Conservation (phyloP, 1,140 invertebrate species). For the Argopecten irradians region DNA sequence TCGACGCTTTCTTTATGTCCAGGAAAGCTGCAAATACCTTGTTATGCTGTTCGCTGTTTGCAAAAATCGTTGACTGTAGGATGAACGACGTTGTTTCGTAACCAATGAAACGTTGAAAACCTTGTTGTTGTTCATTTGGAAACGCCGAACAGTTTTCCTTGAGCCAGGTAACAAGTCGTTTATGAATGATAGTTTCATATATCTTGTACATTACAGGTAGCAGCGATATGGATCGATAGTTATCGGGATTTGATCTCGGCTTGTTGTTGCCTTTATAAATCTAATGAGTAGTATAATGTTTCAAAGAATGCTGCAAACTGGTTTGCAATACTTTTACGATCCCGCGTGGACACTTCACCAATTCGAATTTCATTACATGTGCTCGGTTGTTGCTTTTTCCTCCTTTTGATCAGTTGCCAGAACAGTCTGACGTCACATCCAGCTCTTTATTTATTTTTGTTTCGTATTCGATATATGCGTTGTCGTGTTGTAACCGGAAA, state of each 20-base stretch:
- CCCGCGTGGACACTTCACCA: not conserved
- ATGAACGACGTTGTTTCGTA: slow-evolving; percentile 33
- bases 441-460: not conserved
- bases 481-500: not conserved
- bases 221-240: not conserved
- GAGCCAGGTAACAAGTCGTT: not conserved
- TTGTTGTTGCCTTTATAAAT: slow-evolving; percentile 24
- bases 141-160: not conserved
- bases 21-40: slow-evolving; percentile 18
- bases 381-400: not conserved
- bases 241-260: slow-evolving; percentile 12
- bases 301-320: not conserved
- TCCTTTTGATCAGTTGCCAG: not conserved
- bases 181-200: not conserved
- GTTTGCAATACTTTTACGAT: not conserved
- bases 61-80: slow-evolving; percentile 20
- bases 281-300: not conserved
- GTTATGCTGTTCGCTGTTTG: not conserved
- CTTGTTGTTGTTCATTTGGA: slow-evolving; percentile 19
- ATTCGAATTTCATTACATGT: not conserved
- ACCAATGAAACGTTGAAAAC: slow-evolving; percentile 11
- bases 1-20: slow-evolving; percentile 24
- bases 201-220: not conserved
- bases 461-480: not conserved
- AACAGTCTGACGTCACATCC: not conserved